These are phyloP conservation scores for Galerucella pusilla DNA, from an alignment of 2,888 invertebrate genomes.

Conservation along the genomic window DNA sequence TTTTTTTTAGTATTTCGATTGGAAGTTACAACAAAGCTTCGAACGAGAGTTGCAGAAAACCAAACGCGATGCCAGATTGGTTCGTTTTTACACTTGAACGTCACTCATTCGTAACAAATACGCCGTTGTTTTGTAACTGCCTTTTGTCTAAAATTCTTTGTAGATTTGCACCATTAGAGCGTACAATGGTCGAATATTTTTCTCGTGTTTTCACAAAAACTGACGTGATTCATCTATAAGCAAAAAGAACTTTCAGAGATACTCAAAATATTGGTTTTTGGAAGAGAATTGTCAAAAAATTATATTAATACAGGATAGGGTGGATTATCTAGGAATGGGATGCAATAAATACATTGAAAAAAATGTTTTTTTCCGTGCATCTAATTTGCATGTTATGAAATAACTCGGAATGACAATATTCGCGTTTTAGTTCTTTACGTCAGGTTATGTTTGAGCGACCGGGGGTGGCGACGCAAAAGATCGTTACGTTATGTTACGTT, in stretches of 20 bases:
- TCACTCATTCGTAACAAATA: constrained; percentile 39
- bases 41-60: constrained; percentile 27
- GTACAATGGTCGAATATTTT: constrained; percentile 28
- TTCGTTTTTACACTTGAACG: constrained; percentile 38
- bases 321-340: no score
- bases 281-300: background rate
- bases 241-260: background rate
- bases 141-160: constrained; percentile 37
- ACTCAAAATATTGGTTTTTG: constrained; percentile 9
- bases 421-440: no score
- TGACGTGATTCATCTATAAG: constrained; percentile 29
- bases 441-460: no score
- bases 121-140: constrained; percentile 35
- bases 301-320: background rate
- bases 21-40: constrained; percentile 27
- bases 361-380: no score
- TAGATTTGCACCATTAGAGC: constrained; percentile 35
- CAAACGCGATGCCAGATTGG: constrained; percentile 28
- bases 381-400: no score
- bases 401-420: no score
- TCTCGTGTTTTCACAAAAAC: constrained; percentile 21
- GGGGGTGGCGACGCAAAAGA: no score
- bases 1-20: constrained; percentile 10
- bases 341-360: no score
- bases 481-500: no score